Percentiles rank a stretch among this genome's conserved stretches.
phyloP scores from a whole-genome alignment of 1,140 invertebrate genomes.

The Drosophila jambulina region DNA sequence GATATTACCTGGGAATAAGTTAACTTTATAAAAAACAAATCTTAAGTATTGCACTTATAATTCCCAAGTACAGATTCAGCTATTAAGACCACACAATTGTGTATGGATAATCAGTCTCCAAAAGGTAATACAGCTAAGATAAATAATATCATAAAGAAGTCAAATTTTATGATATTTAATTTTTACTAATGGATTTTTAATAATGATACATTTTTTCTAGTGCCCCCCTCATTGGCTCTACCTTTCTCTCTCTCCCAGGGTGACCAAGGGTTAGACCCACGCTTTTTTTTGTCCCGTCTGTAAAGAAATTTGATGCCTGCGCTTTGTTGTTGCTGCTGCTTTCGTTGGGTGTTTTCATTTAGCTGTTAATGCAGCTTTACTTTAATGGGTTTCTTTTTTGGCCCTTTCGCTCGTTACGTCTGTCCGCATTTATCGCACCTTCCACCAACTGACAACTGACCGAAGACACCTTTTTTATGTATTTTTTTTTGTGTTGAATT shows the following conservation, averaged over 20 bases:
- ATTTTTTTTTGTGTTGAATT: background rate
- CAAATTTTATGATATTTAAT: background rate
- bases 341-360: conserved; percentile 62
- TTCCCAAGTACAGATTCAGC: background rate
- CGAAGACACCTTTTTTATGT: conserved; percentile 22
- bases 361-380: conserved; percentile 77
- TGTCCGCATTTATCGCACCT: conserved; percentile 67
- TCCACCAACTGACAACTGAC: conserved; percentile 46
- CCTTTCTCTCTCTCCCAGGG: background rate
- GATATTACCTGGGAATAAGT: no score
- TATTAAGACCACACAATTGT: background rate
- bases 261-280: conserved; percentile 10
- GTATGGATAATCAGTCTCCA: background rate
- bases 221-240: background rate
- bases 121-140: background rate
- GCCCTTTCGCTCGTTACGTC: conserved; percentile 55
- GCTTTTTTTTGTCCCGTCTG: conserved; percentile 30
- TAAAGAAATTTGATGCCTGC: conserved; percentile 70
- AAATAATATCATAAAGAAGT: background rate
- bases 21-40: no score
- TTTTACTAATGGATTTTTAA: background rate
- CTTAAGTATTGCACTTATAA: background rate
- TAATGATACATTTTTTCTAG: background rate
- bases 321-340: conserved; percentile 53
- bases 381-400: conserved; percentile 77